Evolutionary conservation across 1,140 invertebrate species (phyloP), one percentile per base, ranked within the genome.

Genomic region (Nasonia vitripennis): DNA sequence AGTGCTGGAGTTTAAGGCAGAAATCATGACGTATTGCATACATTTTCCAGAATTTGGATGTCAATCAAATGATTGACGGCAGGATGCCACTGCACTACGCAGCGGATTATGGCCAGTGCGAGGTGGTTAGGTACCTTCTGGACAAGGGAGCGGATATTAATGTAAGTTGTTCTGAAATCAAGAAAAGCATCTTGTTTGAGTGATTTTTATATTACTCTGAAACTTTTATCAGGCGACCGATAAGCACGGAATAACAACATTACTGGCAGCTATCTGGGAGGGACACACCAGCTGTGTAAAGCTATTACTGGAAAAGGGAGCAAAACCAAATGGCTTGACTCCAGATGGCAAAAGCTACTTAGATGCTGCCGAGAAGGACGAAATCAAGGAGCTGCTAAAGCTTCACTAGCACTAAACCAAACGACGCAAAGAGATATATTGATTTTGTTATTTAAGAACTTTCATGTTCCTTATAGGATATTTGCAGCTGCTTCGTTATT

Each of bases 241-340:
- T 92, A 98, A 98, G 93, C 97, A 98, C 95, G 98, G 98, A 10
- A 99, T 99, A 87, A 98, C 96, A 83, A 96, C 98, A 31, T 94
- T 99, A 67, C 92, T 99, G 87, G 97, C 98, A 87, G 98, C 98
- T 86, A 98, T 99, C 89, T 99, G 97, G 97, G 98, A 99, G 94
- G 98, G 98, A 77, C 98, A 99, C 91, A 98, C 96, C 78, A 95
- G 96, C 81, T 98, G 98, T 94, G 98, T 99, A 31, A 96, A 97
- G 93, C 94, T 98, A 80, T 94, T 99, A 85, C 90, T 99, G 85
- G 95, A 97, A 93, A 97, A 97, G 93, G 97, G 98, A 89, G 98
- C 98, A 84, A 95, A 95, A 87, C 97, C 97, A 93, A 94, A 95
- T 92, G 98, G 97, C 11, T 94, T 95, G 89, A 96, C 97, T 68